These are phyloP conservation scores for Andinoacara biseriatus DNA, from an alignment of 2,113 vertebrate genomes.

Conservation along the genomic window DNA sequence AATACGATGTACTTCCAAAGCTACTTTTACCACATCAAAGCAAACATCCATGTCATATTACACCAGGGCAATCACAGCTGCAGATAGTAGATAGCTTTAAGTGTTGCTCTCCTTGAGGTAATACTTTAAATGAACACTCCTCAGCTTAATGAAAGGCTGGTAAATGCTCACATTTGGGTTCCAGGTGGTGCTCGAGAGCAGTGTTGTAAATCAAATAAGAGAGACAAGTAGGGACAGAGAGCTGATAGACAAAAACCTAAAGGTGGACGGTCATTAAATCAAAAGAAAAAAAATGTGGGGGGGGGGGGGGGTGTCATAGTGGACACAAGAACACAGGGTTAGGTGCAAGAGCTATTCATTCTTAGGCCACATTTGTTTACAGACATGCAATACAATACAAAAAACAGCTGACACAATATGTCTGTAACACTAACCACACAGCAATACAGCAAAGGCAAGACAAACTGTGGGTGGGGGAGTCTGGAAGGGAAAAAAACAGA, in stretches of 20 bases:
- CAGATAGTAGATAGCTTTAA: neutral
- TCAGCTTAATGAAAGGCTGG: conserved; percentile 46
- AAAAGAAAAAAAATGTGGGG: neutral
- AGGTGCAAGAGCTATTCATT: neutral
- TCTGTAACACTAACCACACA: conserved; percentile 17
- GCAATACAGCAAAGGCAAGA: conserved; percentile 5
- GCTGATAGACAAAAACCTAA: neutral
- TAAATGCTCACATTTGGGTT: conserved; percentile 37
- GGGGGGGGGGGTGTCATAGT: neutral
- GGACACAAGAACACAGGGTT: neutral
- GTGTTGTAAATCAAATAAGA: conserved; percentile 21
- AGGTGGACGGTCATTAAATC: conserved; percentile 7
- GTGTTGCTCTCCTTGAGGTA: neutral
- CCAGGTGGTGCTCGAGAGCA: conserved; percentile 39
- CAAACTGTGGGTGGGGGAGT: conserved; percentile 21
- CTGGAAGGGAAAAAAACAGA: conserved; percentile 11
- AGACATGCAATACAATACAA: neutral
- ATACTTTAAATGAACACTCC: neutral
- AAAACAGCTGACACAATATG: neutral
- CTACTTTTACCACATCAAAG: neutral
- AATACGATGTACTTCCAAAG: neutral
- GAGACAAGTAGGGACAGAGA: conserved; percentile 27
- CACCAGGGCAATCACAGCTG: neutral
- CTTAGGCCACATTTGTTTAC: neutral
- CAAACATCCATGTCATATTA: conserved; percentile 13